These are phyloP conservation scores for Neoascia interrupta DNA, from an alignment of 2,888 invertebrate genomes.

Conservation along the genomic window DNA sequence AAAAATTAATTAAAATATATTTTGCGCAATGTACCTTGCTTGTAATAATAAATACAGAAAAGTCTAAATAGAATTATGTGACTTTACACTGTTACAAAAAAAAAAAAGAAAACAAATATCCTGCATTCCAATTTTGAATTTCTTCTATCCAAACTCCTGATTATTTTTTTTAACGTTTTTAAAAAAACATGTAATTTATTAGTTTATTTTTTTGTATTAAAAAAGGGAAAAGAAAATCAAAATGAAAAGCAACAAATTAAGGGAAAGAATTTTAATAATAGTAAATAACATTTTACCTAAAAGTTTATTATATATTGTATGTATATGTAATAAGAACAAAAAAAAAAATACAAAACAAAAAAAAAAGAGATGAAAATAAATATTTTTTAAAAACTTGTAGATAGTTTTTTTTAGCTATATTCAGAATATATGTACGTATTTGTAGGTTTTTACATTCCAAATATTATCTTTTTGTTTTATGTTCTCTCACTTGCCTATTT, in stretches of 20 bases:
- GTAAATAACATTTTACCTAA: conserved; percentile 47
- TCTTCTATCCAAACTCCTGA: too few relatives aligned
- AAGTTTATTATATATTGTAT: conserved; percentile 44
- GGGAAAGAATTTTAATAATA: conserved; percentile 25
- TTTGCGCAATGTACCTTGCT: conserved; percentile 66
- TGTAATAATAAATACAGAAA: conserved; percentile 24
- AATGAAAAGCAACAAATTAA: conserved; percentile 47
- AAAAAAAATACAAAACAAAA: too few relatives aligned
- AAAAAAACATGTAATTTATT: too few relatives aligned
- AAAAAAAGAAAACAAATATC: conserved; percentile 5
- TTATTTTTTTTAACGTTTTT: too few relatives aligned
- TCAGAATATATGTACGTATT: conserved; percentile 41
- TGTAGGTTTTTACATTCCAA: conserved; percentile 61
- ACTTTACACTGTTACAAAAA: too few relatives aligned
- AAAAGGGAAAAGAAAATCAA: conserved; percentile 22
- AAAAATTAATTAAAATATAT: conserved; percentile 16
- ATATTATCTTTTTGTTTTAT: conserved; percentile 9
- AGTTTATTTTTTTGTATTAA: conserved; percentile 1
- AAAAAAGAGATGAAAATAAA: too few relatives aligned
- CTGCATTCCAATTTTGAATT: conserved; percentile 35
- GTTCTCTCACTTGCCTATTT: conserved; percentile 3
- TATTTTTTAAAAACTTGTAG: conserved; percentile 66
- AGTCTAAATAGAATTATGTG: background rate
- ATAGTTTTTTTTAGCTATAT: conserved; percentile 61
- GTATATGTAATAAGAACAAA: conserved; percentile 44